A percentile compares a stretch with the other conserved stretches of the same genome.
phyloP scores from a whole-genome alignment of 1,140 invertebrate species.

The Panagrolaimus sp. region DNA sequence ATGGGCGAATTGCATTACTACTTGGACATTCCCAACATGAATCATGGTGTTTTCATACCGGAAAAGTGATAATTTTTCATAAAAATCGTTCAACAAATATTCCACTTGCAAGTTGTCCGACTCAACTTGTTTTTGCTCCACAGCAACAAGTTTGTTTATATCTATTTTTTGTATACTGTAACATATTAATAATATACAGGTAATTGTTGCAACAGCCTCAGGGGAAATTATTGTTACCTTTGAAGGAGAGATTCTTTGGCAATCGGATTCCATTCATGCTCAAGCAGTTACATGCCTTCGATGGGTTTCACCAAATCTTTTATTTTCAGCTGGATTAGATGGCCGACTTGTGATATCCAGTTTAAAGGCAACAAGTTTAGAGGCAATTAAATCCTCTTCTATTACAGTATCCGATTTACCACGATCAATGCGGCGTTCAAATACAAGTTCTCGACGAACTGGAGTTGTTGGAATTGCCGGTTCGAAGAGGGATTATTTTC shows the following conservation, averaged over 20 bases:
- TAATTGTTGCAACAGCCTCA: constrained; percentile 26
- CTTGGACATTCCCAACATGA: constrained; percentile 29
- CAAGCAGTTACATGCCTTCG: constrained; percentile 23
- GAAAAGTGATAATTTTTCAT: constrained; percentile 27
- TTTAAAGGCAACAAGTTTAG: constrained; percentile 19
- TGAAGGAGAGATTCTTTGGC: constrained; percentile 27
- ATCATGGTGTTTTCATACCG: constrained; percentile 32
- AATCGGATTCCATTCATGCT: constrained; percentile 19
- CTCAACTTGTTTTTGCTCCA: constrained; percentile 28
- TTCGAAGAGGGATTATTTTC: constrained; percentile 11
- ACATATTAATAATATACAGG: constrained; percentile 18
- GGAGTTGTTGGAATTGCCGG: constrained; percentile 23
- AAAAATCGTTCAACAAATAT: constrained; percentile 14
- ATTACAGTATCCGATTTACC: constrained; percentile 33
- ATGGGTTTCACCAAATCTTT: constrained; percentile 18
- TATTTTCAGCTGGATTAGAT: constrained; percentile 27
- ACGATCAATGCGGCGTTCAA: constrained; percentile 11
- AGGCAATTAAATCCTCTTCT: constrained; percentile 21
- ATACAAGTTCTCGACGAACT: constrained; percentile 19
- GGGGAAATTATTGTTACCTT: constrained; percentile 22
- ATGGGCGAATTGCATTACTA: constrained; percentile 21
- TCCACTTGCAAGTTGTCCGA: constrained; percentile 31
- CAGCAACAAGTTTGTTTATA: constrained; percentile 29
- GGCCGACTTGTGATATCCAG: constrained; percentile 23
- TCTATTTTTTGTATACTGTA: neutral